A percentile compares a stretch with the other conserved stretches of the same genome.
phyloP scores from a whole-genome alignment of 2,888 invertebrate genomes.

The Pelosia muscerda region DNA sequence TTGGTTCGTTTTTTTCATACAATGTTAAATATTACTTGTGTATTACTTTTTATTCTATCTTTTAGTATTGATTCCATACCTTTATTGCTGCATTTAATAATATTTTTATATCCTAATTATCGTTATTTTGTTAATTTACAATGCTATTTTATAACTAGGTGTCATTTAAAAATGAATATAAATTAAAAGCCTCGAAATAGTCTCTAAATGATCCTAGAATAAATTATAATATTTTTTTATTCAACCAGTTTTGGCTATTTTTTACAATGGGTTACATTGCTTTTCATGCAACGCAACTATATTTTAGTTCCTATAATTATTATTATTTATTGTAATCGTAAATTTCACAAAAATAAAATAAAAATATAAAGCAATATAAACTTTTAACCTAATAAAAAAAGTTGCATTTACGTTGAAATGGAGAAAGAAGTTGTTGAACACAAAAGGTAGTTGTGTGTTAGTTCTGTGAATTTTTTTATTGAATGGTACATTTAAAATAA shows the following conservation, averaged over 20 bases:
- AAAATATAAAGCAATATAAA: not conserved
- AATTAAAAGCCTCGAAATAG: not conserved
- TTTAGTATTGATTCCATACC: constrained; percentile 41
- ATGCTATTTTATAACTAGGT: not conserved
- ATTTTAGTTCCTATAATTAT: constrained; percentile 13
- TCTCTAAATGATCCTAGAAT: not conserved
- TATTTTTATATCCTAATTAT: constrained; percentile 17
- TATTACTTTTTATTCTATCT: constrained; percentile 23
- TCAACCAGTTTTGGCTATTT: not conserved
- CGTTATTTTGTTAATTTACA: constrained; percentile 39
- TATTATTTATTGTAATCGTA: constrained; percentile 5
- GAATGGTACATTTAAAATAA: not conserved
- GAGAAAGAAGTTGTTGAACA: not conserved
- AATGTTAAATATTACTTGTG: constrained; percentile 30
- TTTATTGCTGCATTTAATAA: constrained; percentile 46
- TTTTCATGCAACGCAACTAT: not conserved
- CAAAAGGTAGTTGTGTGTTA: not conserved
- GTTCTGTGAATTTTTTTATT: not conserved
- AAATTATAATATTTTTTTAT: not conserved
- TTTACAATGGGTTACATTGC: not conserved
- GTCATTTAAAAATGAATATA: not conserved
- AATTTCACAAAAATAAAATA: not conserved
- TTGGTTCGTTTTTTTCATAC: constrained; percentile 29
- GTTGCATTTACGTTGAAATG: not conserved
- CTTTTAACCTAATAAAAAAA: not conserved